Evolutionary conservation across 1,140 invertebrate species (phyloP), one percentile per base, ranked within the genome.

Genomic region (Drosophila parabipectinata): DNA sequence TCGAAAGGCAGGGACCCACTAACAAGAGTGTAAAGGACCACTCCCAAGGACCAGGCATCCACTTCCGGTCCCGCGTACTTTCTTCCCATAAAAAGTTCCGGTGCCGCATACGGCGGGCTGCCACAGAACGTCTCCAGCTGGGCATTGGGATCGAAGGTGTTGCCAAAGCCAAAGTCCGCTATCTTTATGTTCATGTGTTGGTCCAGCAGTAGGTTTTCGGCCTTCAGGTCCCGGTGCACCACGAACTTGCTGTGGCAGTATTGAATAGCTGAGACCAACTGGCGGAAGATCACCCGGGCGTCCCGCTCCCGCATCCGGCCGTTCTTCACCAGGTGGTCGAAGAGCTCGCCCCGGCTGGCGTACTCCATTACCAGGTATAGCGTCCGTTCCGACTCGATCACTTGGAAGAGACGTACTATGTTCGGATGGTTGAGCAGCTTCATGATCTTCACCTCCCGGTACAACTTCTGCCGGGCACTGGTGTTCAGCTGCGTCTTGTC

Each of bases 141-240:
- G 81, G 97, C 98, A 56, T 99, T 99, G 14, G 97, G 97, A 56
- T 97, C 98, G 93, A 99, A 99, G 93, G 99, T 98, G 93, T 99
- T 99, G 91, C 98, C 99, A 93, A 99, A 99, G 51, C 99, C 99
- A 93, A 99, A 99, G 94, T 99, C 99, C 7, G 99, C 99, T 90
- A 99, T 99, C 94, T 99, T 99, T 80, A 99, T 99, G 92, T 99
- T 99, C 98, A 99, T 99, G 93, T 99, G 98, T 92, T 97, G 97
- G 93, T 99, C 99, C 88, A 99, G 93, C 76, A 99, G 93, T 84
- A 99, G 94, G 93, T 99, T 99, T 94, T 99, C 99, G 79, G 99
- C 99, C 95, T 98, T 96, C 75, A 95, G 94, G 92, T 95, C 95
- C 92, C 99, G 96, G 93, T 99, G 99, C 91, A 99, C 99, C 88